Conservation (phyloP, 1,140 invertebrate genomes). For the Cydia splendana region DNA sequence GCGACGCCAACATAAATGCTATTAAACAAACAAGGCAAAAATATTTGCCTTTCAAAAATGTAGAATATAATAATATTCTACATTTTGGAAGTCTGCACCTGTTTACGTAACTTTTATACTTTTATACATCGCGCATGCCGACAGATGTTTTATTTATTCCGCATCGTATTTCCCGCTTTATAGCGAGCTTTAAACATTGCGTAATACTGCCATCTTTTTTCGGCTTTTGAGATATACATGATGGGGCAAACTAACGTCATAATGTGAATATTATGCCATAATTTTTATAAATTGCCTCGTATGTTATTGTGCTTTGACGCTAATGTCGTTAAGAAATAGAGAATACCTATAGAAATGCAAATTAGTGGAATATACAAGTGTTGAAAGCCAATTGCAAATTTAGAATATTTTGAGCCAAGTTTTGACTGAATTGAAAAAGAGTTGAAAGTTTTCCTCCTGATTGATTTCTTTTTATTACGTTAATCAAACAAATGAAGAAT, state of each 20-base stretch:
- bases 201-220: slow-evolving; percentile 54
- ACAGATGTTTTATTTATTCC: slow-evolving; percentile 66
- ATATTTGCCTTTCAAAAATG: too few relatives aligned
- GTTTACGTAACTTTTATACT: slow-evolving; percentile 54
- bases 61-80: slow-evolving; percentile 2
- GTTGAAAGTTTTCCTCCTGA: too few relatives aligned
- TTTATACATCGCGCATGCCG: slow-evolving; percentile 53
- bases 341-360: neutral
- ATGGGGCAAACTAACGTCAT: slow-evolving; percentile 9
- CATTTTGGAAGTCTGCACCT: slow-evolving; percentile 48
- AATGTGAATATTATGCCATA: neutral
- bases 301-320: slow-evolving; percentile 4
- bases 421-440: too few relatives aligned
- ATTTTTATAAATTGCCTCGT: neutral
- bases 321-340: neutral
- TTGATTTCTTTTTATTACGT: too few relatives aligned
- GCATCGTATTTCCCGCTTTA: slow-evolving; percentile 58
- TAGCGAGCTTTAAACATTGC: slow-evolving; percentile 59
- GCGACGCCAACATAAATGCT: neutral
- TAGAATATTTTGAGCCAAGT: too few relatives aligned
- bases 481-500: too few relatives aligned
- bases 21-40: slow-evolving; percentile 14
- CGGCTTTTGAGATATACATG: slow-evolving; percentile 34
- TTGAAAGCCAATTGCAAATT: too few relatives aligned
- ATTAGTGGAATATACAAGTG: neutral